Base-by-base conservation (phyloP, 2,797 vertebrate genomes). In the Chaunax sp. region DNA sequence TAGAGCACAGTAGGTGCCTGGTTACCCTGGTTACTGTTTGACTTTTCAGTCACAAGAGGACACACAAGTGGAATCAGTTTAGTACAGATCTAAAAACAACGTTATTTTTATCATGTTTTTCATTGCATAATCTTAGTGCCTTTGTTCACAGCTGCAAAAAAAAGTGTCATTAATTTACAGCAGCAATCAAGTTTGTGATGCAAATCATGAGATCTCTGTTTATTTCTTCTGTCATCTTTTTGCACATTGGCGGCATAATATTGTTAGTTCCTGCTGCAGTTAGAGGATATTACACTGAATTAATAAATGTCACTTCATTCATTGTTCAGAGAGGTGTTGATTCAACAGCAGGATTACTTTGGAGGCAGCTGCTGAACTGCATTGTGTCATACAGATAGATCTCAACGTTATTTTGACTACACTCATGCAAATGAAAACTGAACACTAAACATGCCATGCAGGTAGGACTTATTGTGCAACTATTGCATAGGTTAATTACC, bases 141-240 rank as follows among this genome's bases (percentile, higher is more conserved):
- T 14, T 10, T 53, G 45, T 19, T 47, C 7, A 56, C 40, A 51
- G 52, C 20, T 55, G 23, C 28, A 15, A 53, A 37, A 53, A 37
- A 45, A 56, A 16, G 56, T 66, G 55, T 69, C 19, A 46, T 25
- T 59, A 1, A 68, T 64, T 78, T 23, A 59, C 71, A 77, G 40
- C 55, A 35, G 20, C 19, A 49, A 7, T 4, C 3, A 7, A 38
- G 22, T 15, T 18, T 46, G 55, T 25, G 35, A 44, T 8, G 26
- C 33, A 16, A 51, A 35, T 41, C 14, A n/a, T 41, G 15, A 52
- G 45, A 56, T 37, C 15, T 44, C 4, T 38, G 3, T 15, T 4
- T 33, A 4, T 33, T 18, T 6, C 18, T 35, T 35, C 3, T 18
- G 1, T 28, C 1, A 14, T 37, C 15, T 40, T 51, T 58, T 23